Evolutionary conservation across 2,113 vertebrate species (phyloP), one percentile per base, ranked within the genome.

Genomic region (Otolemur garnettii): DNA sequence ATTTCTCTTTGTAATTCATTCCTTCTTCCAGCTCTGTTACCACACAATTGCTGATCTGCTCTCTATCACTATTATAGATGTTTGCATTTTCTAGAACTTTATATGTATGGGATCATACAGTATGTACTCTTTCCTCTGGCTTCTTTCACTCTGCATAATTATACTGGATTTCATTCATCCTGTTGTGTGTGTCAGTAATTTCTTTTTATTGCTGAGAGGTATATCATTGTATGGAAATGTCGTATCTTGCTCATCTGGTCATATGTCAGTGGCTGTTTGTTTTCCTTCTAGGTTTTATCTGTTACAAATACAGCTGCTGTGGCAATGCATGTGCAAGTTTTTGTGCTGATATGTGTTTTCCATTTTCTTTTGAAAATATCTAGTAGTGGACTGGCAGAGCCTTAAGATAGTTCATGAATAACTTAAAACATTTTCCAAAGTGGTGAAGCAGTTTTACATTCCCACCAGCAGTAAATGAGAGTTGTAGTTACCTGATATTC

Each of bases 41-140:
- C n/a, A 14, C 38, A 38, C 38, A 66, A 0, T 91, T 93, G 21
- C 88, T 74, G 38, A n/a, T 92, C 91, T 96, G 96, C 80, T 95
- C 92, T 96, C n/a, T 93, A 11, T 97, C 93, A 87, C 45, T 57
- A 4, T 21, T 57, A 4, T 21, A 55, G 50, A 91, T 71, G 88
- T 86, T 90, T 79, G 42, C 35, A 59, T 95, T 94, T 94, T 89
- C 85, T 92, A 74, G 60, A 89, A 50, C 83, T 85, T 80, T 72
- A 28, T 30, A 7, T 90, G 77, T 87, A 81, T 78, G 55, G 60
- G 60, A 12, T 88, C 68, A 28, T 74, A 55, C 38, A 92, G 11
- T 62, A 5, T 45, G 26, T 62, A 64, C 6, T 24, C 38, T 62
- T 93, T 87, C 62, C 21, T 82, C 82, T 96, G 94, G 59, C 22